Evolutionary conservation across 2,113 vertebrate genomes (phyloP), one percentile per base, ranked within the genome.

Genomic region (Peromyscus maniculatus): DNA sequence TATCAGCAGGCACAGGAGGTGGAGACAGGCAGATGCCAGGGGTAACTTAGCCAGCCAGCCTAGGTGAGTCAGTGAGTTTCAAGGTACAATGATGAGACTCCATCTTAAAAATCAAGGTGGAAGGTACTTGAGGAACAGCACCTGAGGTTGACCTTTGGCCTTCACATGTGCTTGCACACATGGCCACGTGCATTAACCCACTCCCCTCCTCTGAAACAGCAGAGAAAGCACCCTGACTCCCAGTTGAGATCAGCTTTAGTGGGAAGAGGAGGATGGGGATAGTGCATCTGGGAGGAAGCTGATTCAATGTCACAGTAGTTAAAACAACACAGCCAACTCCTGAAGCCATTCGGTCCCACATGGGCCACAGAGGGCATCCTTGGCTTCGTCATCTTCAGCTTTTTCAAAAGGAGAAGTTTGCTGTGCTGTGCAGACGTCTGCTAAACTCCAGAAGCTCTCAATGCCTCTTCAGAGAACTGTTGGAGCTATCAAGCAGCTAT

Each of bases 401-500:
- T 93, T n/a, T n/a, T 7, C 52, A 31, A 24, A 49, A 69, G 84
- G 57, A 96, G 31, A 83, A 46, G 46, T 59, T 67, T 62, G 46
- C 43, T 19, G 2, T 31, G 82, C 64, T 66, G 31, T 91, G 49
- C 16, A 22, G 57, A 66, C 22, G 71, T 74, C 62, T 33, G 33
- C 82, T 84, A 75, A 91, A 92, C 52, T 71, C 74, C 36, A 21
- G 67, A 46, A 91, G 72, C n/a, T n/a, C 67, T 91, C 31, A 12
- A 8, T 96, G 78, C 69, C 78, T 90, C 93, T 95, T 87, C 52
- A 84, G 91, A 87, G 93, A 75, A 89, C 83, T 19, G 5, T 91
- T 87, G 74, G 67, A 71, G 83, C 93, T 97, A 59, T 78, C 87
- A 90, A 77, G 49, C 33, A 94, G 93, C 91, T 91, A 71, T 94